These are phyloP conservation scores for Zapornia atra DNA, from an alignment of 2,113 vertebrate genomes.

Conservation along the genomic window DNA sequence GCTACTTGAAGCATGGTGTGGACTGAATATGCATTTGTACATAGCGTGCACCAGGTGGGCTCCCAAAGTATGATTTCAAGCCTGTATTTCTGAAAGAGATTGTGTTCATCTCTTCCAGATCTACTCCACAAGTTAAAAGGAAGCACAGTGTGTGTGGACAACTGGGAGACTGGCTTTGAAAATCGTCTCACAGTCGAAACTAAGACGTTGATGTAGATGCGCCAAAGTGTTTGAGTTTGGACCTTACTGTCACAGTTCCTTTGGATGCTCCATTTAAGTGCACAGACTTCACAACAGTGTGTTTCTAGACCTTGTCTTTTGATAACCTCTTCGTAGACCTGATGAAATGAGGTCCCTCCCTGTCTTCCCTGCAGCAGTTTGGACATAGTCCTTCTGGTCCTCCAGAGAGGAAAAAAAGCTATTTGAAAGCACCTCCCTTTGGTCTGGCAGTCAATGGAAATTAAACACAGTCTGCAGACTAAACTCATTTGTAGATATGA, in stretches of 20 bases:
- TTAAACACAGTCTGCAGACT: neutral
- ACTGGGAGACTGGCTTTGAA: neutral
- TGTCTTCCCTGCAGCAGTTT: neutral
- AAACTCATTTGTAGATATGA: neutral
- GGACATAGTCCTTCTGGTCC: neutral
- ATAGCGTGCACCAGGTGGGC: neutral
- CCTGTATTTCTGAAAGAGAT: neutral
- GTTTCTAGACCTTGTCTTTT: neutral
- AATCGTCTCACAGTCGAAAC: neutral
- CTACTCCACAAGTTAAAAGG: neutral
- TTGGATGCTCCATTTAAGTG: neutral
- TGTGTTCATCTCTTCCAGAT: neutral
- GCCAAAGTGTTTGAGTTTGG: neutral
- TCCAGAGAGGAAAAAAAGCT: neutral
- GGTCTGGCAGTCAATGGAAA: neutral
- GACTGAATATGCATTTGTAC: neutral
- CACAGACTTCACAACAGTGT: neutral
- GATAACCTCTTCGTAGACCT: neutral
- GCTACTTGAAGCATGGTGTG: neutral
- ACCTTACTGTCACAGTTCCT: neutral
- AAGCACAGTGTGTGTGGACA: neutral
- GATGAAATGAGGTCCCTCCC: neutral
- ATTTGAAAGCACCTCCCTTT: neutral
- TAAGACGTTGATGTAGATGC: rapidly evolving
- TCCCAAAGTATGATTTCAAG: neutral